phyloP scores from a whole-genome alignment of 2,888 invertebrate species.

The Dichetophora obliterata region DNA sequence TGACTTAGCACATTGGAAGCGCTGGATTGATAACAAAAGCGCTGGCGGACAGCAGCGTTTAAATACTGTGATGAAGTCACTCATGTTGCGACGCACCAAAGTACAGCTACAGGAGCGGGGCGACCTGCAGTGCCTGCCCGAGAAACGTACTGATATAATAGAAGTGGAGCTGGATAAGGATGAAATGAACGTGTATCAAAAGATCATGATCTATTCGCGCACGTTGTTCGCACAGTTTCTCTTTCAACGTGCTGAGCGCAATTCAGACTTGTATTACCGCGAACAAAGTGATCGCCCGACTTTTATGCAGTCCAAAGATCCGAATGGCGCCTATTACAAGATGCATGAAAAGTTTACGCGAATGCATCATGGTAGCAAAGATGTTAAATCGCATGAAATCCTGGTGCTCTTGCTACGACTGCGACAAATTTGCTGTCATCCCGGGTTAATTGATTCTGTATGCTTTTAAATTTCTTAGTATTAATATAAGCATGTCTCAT shows the following conservation, averaged over 20 bases:
- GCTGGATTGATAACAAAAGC: conserved; percentile 89
- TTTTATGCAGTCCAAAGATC: conserved; percentile 66
- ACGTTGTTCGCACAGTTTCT: conserved; percentile 83
- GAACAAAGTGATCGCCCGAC: conserved; percentile 54
- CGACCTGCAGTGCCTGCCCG: conserved; percentile 75
- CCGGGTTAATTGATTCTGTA: conserved; percentile 81
- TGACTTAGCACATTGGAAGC: conserved; percentile 89
- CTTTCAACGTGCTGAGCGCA: conserved; percentile 80
- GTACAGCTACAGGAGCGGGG: conserved; percentile 79
- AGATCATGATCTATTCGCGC: conserved; percentile 79
- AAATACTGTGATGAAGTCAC: conserved; percentile 85
- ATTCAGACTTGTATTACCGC: conserved; percentile 62
- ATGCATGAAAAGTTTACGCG: conserved; percentile 77
- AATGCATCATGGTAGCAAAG: conserved; percentile 73
- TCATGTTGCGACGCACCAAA: conserved; percentile 92
- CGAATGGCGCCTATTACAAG: conserved; percentile 73
- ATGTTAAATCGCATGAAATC: conserved; percentile 78
- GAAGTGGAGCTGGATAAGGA: conserved; percentile 77
- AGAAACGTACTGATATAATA: conserved; percentile 73
- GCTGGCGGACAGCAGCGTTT: conserved; percentile 84
- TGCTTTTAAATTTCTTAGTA: conserved; percentile 56
- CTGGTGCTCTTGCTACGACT: conserved; percentile 86
- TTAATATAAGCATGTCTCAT: no score
- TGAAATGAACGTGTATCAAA: conserved; percentile 84
- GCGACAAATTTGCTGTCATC: conserved; percentile 91